Evolutionary conservation across 2,113 vertebrate species (phyloP).

Genomic region (Nerophis ophidion): DNA sequence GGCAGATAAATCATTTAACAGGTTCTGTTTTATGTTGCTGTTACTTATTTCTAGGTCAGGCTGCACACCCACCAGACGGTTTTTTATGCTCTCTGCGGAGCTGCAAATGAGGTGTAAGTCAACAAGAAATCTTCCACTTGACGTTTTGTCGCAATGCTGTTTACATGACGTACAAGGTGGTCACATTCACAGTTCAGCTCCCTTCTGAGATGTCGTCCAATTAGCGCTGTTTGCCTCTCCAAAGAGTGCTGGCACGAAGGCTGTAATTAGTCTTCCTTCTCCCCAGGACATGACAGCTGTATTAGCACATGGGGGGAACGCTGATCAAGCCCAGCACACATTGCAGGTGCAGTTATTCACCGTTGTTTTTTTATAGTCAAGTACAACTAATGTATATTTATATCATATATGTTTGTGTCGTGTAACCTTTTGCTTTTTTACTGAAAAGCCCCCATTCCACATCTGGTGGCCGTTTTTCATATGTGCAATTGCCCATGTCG

Average conservation of each 20-base stretch:
- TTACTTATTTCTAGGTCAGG: no score
- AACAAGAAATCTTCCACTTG: background rate
- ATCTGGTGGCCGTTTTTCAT: no score
- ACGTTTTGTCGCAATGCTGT: slow-evolving; percentile 29
- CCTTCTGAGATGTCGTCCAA: slow-evolving; percentile 54
- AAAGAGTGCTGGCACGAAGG: slow-evolving; percentile 55
- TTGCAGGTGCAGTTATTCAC: slow-evolving; percentile 44
- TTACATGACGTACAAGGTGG: slow-evolving; percentile 44
- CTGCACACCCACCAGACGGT: no score
- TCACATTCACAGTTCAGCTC: slow-evolving; percentile 43
- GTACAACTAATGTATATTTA: no score
- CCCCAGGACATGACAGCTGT: slow-evolving; percentile 59
- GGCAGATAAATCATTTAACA: no score
- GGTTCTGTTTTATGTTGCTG: no score
- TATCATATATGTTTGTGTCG: no score
- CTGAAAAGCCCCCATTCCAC: no score
- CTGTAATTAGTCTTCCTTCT: slow-evolving; percentile 64
- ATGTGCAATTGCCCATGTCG: no score
- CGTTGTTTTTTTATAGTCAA: background rate
- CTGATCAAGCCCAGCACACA: slow-evolving; percentile 48
- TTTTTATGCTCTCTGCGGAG: no score
- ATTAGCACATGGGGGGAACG: slow-evolving; percentile 50
- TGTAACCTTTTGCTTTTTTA: no score
- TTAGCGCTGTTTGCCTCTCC: slow-evolving; percentile 52
- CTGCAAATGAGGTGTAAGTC: background rate